phyloP scores from a whole-genome alignment of 2,113 vertebrate genomes.

The Psittacula cyanocephala region DNA sequence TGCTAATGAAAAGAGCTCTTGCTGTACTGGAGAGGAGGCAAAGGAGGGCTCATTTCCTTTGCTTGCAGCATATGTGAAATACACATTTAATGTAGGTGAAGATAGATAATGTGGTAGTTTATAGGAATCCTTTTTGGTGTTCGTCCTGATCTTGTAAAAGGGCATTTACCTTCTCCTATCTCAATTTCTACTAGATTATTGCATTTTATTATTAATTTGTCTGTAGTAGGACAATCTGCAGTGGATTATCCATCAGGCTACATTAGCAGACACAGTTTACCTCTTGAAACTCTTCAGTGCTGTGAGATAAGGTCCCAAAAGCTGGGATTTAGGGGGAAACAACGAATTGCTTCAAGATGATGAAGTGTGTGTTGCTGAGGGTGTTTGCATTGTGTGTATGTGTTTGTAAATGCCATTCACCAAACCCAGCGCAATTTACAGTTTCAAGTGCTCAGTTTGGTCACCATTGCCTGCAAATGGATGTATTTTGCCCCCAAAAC shows the following conservation, averaged over 20 bases:
- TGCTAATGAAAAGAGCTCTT: not conserved
- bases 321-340: not conserved
- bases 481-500: not conserved
- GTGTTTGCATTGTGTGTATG: not conserved
- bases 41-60: not conserved
- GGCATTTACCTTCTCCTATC: not conserved
- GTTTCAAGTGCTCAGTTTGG: not conserved
- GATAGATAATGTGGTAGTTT: not conserved
- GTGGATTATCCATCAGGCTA: not conserved
- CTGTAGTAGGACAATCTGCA: not conserved
- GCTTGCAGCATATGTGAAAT: not conserved
- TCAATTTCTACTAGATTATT: not conserved
- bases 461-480: accelerated
- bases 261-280: not conserved
- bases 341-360: not conserved
- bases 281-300: not conserved
- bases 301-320: not conserved
- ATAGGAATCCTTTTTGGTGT: not conserved
- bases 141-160: not conserved
- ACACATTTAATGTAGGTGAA: not conserved
- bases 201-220: not conserved
- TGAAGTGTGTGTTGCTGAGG: not conserved
- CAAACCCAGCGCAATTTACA: accelerated
- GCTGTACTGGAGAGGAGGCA: not conserved
- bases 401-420: not conserved